A percentile compares a stretch with the other conserved stretches of the same genome.
phyloP scores from a whole-genome alignment of 2,888 invertebrate genomes.

The Cheilosia scutellata region DNA sequence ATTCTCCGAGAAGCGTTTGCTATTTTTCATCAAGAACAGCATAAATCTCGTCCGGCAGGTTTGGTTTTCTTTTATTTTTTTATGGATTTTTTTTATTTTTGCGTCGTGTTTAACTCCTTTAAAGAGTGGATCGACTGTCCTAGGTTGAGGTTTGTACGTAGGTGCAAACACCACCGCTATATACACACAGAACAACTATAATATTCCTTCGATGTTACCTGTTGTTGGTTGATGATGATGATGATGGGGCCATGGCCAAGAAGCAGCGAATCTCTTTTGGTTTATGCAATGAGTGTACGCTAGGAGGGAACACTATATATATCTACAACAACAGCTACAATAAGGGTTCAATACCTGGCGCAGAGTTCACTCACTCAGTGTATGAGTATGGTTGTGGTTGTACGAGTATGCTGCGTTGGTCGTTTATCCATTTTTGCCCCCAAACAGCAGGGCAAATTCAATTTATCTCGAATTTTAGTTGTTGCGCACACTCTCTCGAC shows the following conservation, averaged over 20 bases:
- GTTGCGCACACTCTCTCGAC: conserved; percentile 1
- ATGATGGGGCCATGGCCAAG: conserved; percentile 17
- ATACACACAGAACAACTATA: conserved; percentile 71
- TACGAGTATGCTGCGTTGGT: conserved; percentile 6
- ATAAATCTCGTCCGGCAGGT: conserved; percentile 74
- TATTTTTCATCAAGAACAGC: conserved; percentile 63
- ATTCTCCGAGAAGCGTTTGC: conserved; percentile 31
- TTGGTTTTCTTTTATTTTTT: conserved; percentile 28
- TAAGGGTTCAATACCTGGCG: conserved; percentile 71
- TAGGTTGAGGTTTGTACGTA: conserved; percentile 43
- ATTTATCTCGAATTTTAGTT: conserved; percentile 53
- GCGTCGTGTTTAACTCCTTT: conserved; percentile 27
- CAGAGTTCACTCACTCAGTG: conserved; percentile 68
- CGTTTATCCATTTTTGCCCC: conserved; percentile 51
- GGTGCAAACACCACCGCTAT: conserved; percentile 68
- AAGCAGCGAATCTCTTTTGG: conserved; percentile 1
- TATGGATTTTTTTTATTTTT: conserved; percentile 23
- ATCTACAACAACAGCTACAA: conserved; percentile 1
- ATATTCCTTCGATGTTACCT: conserved; percentile 52
- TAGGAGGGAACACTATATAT: not conserved
- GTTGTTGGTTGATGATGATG: conserved; percentile 22
- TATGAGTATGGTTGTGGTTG: conserved; percentile 6
- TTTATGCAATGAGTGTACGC: conserved; percentile 52
- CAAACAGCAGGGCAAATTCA: conserved; percentile 59
- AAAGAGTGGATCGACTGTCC: conserved; percentile 47